Evolutionary conservation across 2,888 invertebrate genomes (phyloP).

Genomic region (Amaurobius ferox): DNA sequence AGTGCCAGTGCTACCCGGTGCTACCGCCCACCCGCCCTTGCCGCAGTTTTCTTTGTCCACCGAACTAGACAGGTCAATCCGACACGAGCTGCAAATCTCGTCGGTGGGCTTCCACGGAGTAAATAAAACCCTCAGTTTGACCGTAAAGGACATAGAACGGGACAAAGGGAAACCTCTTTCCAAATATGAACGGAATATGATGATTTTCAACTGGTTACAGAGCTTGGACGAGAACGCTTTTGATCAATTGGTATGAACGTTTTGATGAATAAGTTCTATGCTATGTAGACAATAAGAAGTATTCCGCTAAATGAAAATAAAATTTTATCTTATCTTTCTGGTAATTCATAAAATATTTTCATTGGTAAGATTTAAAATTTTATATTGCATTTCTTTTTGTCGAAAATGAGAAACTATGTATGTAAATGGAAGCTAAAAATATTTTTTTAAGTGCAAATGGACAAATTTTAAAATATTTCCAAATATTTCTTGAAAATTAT

Average conservation of each 20-base stretch:
- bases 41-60: constrained; percentile 72
- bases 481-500: neutral
- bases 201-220: constrained; percentile 96
- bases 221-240: constrained; percentile 84
- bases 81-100: constrained; percentile 69
- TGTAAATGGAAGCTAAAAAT: constrained; percentile 4
- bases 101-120: constrained; percentile 72
- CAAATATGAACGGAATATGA: constrained; percentile 95
- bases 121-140: constrained; percentile 79
- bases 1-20: constrained; percentile 61
- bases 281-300: constrained; percentile 12
- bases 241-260: constrained; percentile 57
- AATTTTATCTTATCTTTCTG: constrained; percentile 4
- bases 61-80: constrained; percentile 60
- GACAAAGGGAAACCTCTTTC: constrained; percentile 89
- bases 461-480: neutral
- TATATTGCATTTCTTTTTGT: constrained; percentile 1
- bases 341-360: neutral
- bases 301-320: neutral
- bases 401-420: neutral
- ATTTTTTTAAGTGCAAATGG: constrained; percentile 1
- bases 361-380: neutral
- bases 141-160: constrained; percentile 87
- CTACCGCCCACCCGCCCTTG: constrained; percentile 45
- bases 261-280: neutral